Evolutionary conservation across 2,888 invertebrate species (phyloP).

Genomic region (Heliconius charithonia): DNA sequence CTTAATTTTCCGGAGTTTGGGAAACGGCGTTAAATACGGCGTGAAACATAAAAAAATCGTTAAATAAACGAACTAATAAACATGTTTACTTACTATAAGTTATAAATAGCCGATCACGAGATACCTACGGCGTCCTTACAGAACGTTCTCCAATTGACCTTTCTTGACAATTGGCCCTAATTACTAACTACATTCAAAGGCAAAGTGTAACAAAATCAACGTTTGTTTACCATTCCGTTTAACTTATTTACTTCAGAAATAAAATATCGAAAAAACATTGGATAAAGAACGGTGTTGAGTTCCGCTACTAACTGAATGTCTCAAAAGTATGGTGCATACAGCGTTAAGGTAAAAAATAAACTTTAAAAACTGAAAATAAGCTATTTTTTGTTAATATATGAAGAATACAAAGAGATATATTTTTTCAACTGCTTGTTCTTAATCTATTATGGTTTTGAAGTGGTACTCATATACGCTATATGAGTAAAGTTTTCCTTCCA

Average conservation of each 20-base stretch:
- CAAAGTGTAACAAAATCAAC: slow-evolving; percentile 11
- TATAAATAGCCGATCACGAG: slow-evolving; percentile 30
- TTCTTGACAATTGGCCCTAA: slow-evolving; percentile 61
- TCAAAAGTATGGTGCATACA: neutral
- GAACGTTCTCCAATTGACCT: slow-evolving; percentile 59
- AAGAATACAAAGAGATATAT: no score
- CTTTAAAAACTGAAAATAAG: no score
- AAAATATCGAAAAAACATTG: neutral
- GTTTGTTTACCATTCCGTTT: neutral
- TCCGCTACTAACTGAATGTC: neutral
- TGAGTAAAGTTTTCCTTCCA: neutral
- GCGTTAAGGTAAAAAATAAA: no score
- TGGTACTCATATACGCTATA: neutral
- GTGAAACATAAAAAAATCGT: neutral
- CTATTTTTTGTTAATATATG: no score
- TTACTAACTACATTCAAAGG: slow-evolving; percentile 43
- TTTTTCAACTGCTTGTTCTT: neutral
- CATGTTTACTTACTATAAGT: neutral
- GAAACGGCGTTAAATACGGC: neutral
- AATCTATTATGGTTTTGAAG: neutral
- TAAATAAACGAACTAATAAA: slow-evolving; percentile 1
- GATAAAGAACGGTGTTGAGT: neutral
- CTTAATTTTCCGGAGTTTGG: no score
- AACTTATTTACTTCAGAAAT: neutral
- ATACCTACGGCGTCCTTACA: slow-evolving; percentile 33